phyloP scores from a whole-genome alignment of 1,140 invertebrate genomes.

The Ephestia elutella region DNA sequence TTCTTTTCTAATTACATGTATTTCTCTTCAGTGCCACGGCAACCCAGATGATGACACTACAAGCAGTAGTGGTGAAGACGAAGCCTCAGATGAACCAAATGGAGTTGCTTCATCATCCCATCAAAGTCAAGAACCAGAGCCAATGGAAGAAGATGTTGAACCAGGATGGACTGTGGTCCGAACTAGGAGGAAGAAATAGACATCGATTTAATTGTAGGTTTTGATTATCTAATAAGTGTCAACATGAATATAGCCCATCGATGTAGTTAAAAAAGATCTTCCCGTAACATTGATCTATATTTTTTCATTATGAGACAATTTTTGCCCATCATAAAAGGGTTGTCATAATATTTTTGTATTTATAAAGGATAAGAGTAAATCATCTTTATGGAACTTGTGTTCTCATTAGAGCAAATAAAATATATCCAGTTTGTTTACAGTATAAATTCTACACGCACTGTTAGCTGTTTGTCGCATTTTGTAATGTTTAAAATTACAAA shows the following conservation, averaged over 20 bases:
- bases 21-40: slow-evolving; percentile 50
- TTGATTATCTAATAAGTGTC: slow-evolving; percentile 8
- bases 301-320: too few species aligned
- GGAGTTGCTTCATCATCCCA: slow-evolving; percentile 33
- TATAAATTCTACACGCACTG: too few species aligned
- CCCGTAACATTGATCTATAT: too few species aligned
- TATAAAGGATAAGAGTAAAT: too few species aligned
- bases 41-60: slow-evolving; percentile 71
- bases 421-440: too few species aligned
- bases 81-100: slow-evolving; percentile 19
- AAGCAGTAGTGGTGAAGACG: slow-evolving; percentile 65
- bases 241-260: slow-evolving; percentile 13
- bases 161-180: slow-evolving; percentile 76
- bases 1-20: too few species aligned
- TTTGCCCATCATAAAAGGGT: too few species aligned
- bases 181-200: slow-evolving; percentile 67
- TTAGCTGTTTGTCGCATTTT: too few species aligned
- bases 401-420: too few species aligned
- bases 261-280: slow-evolving; percentile 40
- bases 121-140: slow-evolving; percentile 33
- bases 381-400: too few species aligned
- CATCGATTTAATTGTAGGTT: not conserved
- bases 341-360: too few species aligned
- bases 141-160: slow-evolving; percentile 74
- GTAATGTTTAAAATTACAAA: too few species aligned